Evolutionary conservation across 2,888 invertebrate genomes (phyloP), one percentile per base, ranked within the genome.

Genomic region (Alloplasta piceator): DNA sequence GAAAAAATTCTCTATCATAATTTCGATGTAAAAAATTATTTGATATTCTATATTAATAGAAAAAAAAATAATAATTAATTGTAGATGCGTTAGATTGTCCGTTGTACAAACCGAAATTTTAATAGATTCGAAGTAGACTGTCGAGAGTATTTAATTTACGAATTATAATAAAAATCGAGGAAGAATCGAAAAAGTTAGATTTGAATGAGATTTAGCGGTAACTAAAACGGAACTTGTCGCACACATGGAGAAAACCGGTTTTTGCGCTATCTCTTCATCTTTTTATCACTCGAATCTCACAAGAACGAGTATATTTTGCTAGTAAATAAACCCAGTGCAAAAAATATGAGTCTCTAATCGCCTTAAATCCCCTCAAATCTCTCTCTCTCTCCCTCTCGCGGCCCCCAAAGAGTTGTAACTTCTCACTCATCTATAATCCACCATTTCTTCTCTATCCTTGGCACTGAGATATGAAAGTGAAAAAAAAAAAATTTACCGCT

Each of bases 401-500:
- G 26, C 26, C 6, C 14, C 14, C 52, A 14, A 10, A 52, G 14
- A 12, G 12, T 52, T 52, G 7, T 48, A n/a, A 14, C 52, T 12
- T 5, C 52, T 68, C 76, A 48, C 74, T 55, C 68, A 52, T 39
- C 38, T 77, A 63, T 77, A 74, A 72, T 72, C 46, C 75, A 46
- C 75, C 60, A 64, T 41, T 46, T 36, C 38, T 10, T 38, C 61
- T 72, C 56, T 46, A 52, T 39, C 43, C 71, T 43, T 10, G 43
- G 39, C 56, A 41, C 43, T 10, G 67, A 50, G 43, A 64, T 81
- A 61, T 26, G 26, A 26, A 26, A 46, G 60, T 74, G 26, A 26
- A 26, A 26, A 26, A 26, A 26, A 26, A 71, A 81, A 77, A 78
- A 81, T 77, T 52, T 46, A 74, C 81, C 77, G 76, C 66, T 81